phyloP scores from a whole-genome alignment of 1,140 invertebrate genomes.

The Halictus rubicundus region DNA sequence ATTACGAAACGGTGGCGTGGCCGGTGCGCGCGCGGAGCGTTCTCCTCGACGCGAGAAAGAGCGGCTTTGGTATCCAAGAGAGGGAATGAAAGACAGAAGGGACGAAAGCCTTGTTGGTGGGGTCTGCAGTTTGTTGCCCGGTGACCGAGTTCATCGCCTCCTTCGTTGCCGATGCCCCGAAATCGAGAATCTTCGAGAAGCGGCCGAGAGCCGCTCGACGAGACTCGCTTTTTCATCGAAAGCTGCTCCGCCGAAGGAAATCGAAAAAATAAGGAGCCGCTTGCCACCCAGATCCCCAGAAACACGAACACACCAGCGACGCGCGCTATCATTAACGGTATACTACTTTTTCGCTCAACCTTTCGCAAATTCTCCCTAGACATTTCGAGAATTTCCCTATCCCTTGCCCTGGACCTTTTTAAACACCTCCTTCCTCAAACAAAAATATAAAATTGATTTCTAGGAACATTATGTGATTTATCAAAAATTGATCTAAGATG shows the following conservation, averaged over 20 bases:
- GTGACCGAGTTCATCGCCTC: slow-evolving; percentile 80
- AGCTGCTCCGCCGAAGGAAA: slow-evolving; percentile 58
- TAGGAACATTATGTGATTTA: no score
- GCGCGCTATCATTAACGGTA: background rate
- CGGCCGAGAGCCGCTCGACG: slow-evolving; percentile 43
- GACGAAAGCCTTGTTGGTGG: slow-evolving; percentile 56
- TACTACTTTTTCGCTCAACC: background rate
- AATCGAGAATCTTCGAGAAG: slow-evolving; percentile 77
- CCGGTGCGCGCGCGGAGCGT: slow-evolving; percentile 42
- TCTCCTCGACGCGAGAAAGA: slow-evolving; percentile 1
- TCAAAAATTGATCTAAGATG: no score
- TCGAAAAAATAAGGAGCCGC: slow-evolving; percentile 18
- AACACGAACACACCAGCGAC: background rate
- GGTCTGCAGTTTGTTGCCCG: slow-evolving; percentile 80
- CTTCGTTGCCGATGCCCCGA: slow-evolving; percentile 69
- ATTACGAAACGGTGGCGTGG: slow-evolving; percentile 64
- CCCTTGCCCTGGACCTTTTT: no score
- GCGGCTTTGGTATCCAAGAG: background rate
- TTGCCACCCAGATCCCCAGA: slow-evolving; percentile 2
- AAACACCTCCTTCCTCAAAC: no score
- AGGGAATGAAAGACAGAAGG: slow-evolving; percentile 27
- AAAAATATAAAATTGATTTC: no score
- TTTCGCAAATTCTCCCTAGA: background rate
- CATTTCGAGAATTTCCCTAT: no score
- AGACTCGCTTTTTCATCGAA: slow-evolving; percentile 75